These are phyloP conservation scores for Eptatretus atami DNA, from an alignment of 2,797 vertebrate genomes.

Conservation along the genomic window DNA sequence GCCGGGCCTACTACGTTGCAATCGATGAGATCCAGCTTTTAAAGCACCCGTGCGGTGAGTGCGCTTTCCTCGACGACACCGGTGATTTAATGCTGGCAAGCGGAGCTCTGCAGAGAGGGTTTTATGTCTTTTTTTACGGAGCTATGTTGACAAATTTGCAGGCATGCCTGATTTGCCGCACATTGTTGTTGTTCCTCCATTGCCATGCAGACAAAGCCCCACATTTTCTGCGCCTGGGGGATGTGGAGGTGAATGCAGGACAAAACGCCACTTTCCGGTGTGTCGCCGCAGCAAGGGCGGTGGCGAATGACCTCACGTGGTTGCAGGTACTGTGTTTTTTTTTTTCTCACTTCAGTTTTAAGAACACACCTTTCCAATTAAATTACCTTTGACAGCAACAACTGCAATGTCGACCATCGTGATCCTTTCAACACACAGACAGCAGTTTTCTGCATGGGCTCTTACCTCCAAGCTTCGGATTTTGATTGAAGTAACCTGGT, in stretches of 20 bases:
- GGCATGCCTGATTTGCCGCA: not conserved
- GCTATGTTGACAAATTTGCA: not conserved
- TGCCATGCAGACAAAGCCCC: constrained; percentile 44
- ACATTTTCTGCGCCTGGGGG: constrained; percentile 68
- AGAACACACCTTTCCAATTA: too few species aligned
- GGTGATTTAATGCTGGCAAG: not conserved
- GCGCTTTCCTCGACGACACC: not conserved
- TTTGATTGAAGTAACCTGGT: too few species aligned
- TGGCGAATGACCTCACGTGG: constrained; percentile 11
- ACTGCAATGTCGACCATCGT: too few species aligned
- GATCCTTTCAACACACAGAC: too few species aligned
- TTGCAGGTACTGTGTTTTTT: not conserved
- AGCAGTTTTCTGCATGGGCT: too few species aligned
- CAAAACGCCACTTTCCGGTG: constrained; percentile 88
- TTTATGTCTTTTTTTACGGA: not conserved
- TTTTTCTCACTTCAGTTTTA: too few species aligned
- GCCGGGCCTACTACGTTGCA: constrained; percentile 49
- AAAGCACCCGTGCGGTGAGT: constrained; percentile 93
- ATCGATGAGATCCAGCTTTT: constrained; percentile 71
- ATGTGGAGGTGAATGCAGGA: constrained; percentile 76
- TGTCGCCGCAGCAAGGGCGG: constrained; percentile 41
- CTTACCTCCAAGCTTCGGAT: too few species aligned
- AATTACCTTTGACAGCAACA: too few species aligned
- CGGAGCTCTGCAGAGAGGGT: not conserved
- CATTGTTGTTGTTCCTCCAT: not conserved